Base-by-base conservation (phyloP, 2,113 vertebrate species). In the Podarcis raffonei region DNA sequence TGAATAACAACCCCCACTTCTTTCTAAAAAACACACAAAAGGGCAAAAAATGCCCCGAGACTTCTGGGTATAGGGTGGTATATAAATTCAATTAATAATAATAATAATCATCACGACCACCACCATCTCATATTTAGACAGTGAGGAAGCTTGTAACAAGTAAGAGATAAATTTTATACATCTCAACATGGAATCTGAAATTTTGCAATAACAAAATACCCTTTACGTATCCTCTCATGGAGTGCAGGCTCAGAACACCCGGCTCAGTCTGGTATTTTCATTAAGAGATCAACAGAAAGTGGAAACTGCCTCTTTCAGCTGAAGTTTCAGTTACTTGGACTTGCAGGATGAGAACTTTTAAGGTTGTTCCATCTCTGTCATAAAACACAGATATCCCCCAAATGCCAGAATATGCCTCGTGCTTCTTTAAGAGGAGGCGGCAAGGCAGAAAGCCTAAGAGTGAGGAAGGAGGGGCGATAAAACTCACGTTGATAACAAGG, bases 371-470 rank as follows among this genome's bases (percentile, higher is more conserved):
- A 35, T 42, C 65, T 62, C 59, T 62, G 25, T 69, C 39, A 42
- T 6, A 30, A 57, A 71, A 16, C 11, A 71, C 69, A 42, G 83
- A 39, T 87, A 8, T 0, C 86, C 85, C 57, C 15, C 74, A 35
- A 5, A 1, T 74, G 32, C 37, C 13, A 80, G 13, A 88, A 9
- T 35, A 6, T 12, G 30, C 4, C 6, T 7, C 53, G 22, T 13
- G 69, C 90, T 92, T 79, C 94, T 93, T 89, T 77, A 94, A 95
- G 94, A 89, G 96, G 94, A 72, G 72, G 25, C 74, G 2, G 74
- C 57, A 80, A 3, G 27, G 76, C 18, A 42, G 27, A 59, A 78
- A 78, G 39, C 2, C 72, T 74, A 27, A 48, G 48, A 53, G 18
- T 1, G 53, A 39, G 20, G 30, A 0, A 69, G 59, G 66, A 4